Evolutionary conservation across 2,797 vertebrate species (phyloP), one percentile per base, ranked within the genome.

Genomic region (Craterocephalus amniculus): DNA sequence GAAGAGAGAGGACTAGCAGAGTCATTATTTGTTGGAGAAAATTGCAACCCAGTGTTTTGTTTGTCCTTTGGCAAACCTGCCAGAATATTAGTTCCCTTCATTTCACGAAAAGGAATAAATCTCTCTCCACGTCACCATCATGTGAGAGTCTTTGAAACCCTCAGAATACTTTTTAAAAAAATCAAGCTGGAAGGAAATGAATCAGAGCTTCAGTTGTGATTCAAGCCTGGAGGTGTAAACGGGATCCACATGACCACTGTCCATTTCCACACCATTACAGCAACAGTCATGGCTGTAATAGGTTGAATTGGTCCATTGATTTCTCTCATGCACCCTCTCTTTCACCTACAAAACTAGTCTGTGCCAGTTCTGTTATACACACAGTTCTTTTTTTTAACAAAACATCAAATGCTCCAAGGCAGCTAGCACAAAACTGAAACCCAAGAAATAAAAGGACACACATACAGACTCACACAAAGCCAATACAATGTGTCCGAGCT

Each of bases 221-320:
- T 83, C 65, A 40, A 74, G 90, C 92, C 89, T 27, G 56, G 74
- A 87, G 91, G 85, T 87, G 86, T 62, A 83, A 85, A 83, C 74
- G 74, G 68, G 85, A 89, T 87, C 84, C 89, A 87, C 90, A 91
- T 91, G 88, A 91, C 89, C 84, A 85, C 77, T 86, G 84, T 84
- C 86, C 84, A 87, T 92, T 91, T 91, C 86, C 87, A 91, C 86
- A 87, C 90, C 80, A 89, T 90, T 89, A 90, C 81, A 83, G 80
- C 84, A 87, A 86, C 85, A 88, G 91, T 90, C 90, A 90, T 87
- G 90, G 87, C 83, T 89, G 81, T 91, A 88, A 91, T 83, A 69
- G 79, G 79, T 78, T 91, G 87, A 90, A 91, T 89, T 87, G 86
- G 72, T 56, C 73, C 87, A 91, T 92, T 90, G 91, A 92, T 91